phyloP scores from a whole-genome alignment of 2,888 invertebrate species.

The Rhagonycha fulva region DNA sequence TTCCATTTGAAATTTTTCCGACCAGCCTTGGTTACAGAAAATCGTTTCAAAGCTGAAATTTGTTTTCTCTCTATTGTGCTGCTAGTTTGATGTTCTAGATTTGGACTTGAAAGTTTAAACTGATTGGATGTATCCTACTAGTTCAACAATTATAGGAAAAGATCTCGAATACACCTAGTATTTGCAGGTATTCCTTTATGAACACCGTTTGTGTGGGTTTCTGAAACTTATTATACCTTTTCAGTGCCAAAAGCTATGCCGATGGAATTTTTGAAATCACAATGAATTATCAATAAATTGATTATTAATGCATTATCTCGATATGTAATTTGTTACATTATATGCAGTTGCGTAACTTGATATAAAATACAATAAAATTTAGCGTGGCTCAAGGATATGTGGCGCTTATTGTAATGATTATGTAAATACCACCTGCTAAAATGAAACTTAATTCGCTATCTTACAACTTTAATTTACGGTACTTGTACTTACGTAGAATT shows the following conservation, averaged over 20 bases:
- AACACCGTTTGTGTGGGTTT: not conserved
- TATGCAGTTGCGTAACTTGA: not conserved
- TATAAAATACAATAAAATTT: not conserved
- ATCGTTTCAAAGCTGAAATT: too few species aligned
- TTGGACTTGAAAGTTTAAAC: too few species aligned
- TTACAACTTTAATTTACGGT: constrained; percentile 13
- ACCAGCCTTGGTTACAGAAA: too few species aligned
- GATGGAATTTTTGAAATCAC: not conserved
- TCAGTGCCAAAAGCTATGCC: not conserved
- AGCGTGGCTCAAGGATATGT: not conserved
- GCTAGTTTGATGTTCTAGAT: too few species aligned
- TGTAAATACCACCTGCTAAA: not conserved
- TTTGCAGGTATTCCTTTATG: not conserved
- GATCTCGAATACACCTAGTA: not conserved
- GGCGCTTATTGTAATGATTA: not conserved
- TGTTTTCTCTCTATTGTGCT: too few species aligned
- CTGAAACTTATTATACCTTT: not conserved
- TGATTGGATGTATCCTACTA: not conserved
- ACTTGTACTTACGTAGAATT: constrained; percentile 5
- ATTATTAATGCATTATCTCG: not conserved
- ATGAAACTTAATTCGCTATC: constrained; percentile 6
- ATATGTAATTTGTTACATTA: not conserved
- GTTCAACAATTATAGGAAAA: not conserved
- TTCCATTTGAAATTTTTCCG: too few species aligned
- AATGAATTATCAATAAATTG: not conserved